Evolutionary conservation across 2,113 vertebrate genomes (phyloP).

Genomic region (Tretioscincus oriximinensis): DNA sequence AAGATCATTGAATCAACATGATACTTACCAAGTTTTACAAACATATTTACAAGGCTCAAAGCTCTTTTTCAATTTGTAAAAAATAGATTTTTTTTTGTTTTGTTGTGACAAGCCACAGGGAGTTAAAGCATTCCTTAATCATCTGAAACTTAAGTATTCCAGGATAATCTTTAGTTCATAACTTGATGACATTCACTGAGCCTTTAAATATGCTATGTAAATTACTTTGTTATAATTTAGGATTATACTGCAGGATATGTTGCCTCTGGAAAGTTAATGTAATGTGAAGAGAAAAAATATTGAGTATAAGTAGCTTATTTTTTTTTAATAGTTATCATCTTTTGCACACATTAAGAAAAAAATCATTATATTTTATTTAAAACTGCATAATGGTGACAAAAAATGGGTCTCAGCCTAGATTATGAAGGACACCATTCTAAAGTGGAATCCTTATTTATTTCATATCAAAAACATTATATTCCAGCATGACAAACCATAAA

Average conservation of each 20-base stretch:
- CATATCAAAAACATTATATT: too few relatives aligned
- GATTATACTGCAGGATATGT: neutral
- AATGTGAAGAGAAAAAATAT: neutral
- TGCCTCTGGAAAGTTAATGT: neutral
- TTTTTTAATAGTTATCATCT: neutral
- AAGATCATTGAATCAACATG: neutral
- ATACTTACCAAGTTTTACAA: neutral
- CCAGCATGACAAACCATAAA: too few relatives aligned
- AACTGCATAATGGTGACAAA: too few relatives aligned
- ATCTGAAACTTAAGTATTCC: constrained; percentile 6
- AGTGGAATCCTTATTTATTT: too few relatives aligned
- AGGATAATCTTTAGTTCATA: neutral
- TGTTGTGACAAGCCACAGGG: neutral
- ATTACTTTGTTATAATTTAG: neutral
- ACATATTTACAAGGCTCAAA: neutral
- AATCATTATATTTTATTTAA: too few relatives aligned
- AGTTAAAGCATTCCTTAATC: constrained; percentile 9
- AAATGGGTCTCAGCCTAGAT: too few relatives aligned
- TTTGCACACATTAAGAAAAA: too few relatives aligned
- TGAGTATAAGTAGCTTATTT: neutral
- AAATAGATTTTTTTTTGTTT: neutral
- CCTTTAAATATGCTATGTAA: constrained; percentile 1
- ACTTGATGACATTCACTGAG: neutral
- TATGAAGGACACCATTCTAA: too few relatives aligned
- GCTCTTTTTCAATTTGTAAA: neutral